Conservation (phyloP, 37 sponge, comb jelly and placozoan genomes). For the Spongilla lacustris region DNA sequence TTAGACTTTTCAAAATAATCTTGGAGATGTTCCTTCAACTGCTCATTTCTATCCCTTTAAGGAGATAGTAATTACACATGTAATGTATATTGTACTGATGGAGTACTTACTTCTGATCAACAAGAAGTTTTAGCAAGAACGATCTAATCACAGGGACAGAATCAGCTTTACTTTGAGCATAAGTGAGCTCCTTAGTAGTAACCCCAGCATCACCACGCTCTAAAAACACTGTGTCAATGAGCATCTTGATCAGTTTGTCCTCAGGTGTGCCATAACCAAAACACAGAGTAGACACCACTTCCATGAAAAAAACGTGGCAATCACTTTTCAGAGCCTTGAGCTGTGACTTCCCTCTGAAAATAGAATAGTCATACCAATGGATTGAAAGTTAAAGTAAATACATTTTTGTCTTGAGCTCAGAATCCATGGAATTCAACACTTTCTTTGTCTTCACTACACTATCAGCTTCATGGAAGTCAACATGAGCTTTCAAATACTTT, state of each 20-base stretch:
- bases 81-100: background rate
- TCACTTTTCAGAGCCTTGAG: slow-evolving; percentile 2
- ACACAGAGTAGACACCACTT: slow-evolving; percentile 67
- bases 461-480: slow-evolving; percentile 22
- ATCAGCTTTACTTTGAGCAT: slow-evolving; percentile 29
- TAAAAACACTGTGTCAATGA: slow-evolving; percentile 54
- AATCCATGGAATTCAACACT: slow-evolving; percentile 16
- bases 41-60: slow-evolving; percentile 10
- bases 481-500: slow-evolving; percentile 9
- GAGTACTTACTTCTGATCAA: slow-evolving; percentile 48
- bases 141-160: slow-evolving; percentile 59
- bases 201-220: slow-evolving; percentile 8
- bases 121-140: slow-evolving; percentile 58
- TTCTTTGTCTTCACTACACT: slow-evolving; percentile 6
- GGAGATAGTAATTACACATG: background rate
- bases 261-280: slow-evolving; percentile 67
- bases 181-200: slow-evolving; percentile 40
- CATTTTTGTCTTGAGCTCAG: slow-evolving; percentile 2
- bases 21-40: slow-evolving; percentile 40
- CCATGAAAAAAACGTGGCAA: slow-evolving; percentile 61
- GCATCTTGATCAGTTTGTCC: slow-evolving; percentile 46
- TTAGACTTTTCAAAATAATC: slow-evolving; percentile 45
- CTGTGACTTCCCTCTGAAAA: background rate
- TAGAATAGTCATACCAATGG: background rate
- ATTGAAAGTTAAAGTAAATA: background rate